Evolutionary conservation across 2,888 invertebrate genomes (phyloP), one percentile per base, ranked within the genome.

Genomic region (Cosmorhoe ocellata): DNA sequence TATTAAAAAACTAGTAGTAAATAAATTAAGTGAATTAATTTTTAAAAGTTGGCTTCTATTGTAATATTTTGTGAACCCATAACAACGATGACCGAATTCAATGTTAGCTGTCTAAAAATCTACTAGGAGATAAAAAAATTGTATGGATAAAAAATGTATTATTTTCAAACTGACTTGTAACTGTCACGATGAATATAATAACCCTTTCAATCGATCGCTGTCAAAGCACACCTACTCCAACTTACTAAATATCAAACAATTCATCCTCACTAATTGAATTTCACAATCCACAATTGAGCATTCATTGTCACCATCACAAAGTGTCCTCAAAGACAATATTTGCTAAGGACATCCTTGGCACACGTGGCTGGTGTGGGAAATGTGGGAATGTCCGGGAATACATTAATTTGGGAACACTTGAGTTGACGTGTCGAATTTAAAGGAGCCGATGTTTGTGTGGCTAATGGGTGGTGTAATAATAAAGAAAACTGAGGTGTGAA

Each of bases 271-370:
- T 53, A 53, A 53, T 53, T 53, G 51, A 48, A 41, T 44, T 48
- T 51, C 37, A 42, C 50, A 42, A 45, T 46, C 61, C 62, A 64
- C 66, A 67, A 70, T 69, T 63, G 66, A 71, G 65, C 69, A 65
- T 60, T 63, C 63, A 63, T 66, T 69, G 76, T 79, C 76, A 73
- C 18, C 78, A 83, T 75, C 75, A 81, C 79, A 81, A 77, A 79
- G 79, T 74, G 85, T 83, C 83, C 86, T 88, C 85, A 87, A 84
- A 82, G 85, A 87, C 86, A 88, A 88, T 87, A 87, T 88, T 88
- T 84, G 86, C 73, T 71, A 74, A 86, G 87, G 82, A 84, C 85
- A 78, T 45, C 44, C 31, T 37, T 33, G 24, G 12, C 10, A 42
- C 52, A 48, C 52, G 52, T 48, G 47, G 36, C 51, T 45, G 40